phyloP scores from a whole-genome alignment of 2,888 invertebrate genomes.

The Eucera pruinosa region DNA sequence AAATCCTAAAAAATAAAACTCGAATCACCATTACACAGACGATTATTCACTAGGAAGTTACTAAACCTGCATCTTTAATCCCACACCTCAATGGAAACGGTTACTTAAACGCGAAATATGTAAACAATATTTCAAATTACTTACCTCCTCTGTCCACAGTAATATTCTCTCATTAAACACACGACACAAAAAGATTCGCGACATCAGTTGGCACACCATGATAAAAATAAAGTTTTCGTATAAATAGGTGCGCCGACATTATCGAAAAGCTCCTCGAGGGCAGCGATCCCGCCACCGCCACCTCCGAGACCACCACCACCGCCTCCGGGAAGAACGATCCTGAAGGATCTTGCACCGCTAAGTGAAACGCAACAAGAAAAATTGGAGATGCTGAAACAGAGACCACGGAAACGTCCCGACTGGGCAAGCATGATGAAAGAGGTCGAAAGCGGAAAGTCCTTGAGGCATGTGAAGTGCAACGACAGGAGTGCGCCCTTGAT shows the following conservation, averaged over 20 bases:
- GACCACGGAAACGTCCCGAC: constrained; percentile 93
- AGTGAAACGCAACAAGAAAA: constrained; percentile 87
- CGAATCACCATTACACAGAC: not conserved
- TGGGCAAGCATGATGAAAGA: constrained; percentile 97
- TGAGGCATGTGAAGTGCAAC: constrained; percentile 93
- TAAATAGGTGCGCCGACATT: constrained; percentile 81
- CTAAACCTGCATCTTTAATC: not conserved
- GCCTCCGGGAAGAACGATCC: constrained; percentile 80
- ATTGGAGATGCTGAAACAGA: constrained; percentile 89
- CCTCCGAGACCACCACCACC: constrained; percentile 91
- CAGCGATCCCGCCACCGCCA: constrained; percentile 85
- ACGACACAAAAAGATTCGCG: not conserved
- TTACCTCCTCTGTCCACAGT: not conserved
- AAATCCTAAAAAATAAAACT: constrained; percentile 9
- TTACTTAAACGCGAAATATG: not conserved
- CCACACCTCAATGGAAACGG: not conserved
- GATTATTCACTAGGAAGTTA: not conserved
- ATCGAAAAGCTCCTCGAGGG: constrained; percentile 82
- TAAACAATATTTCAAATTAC: not conserved
- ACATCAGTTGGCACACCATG: not conserved
- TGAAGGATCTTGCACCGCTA: constrained; percentile 86
- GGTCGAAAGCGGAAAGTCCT: constrained; percentile 91
- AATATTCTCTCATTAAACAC: not conserved
- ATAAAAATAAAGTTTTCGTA: constrained; percentile 50
- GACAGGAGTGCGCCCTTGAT: constrained; percentile 87